A percentile compares a stretch with the other conserved stretches of the same genome.
These are phyloP conservation scores for Limnephilus auricula DNA, from an alignment of 2,888 invertebrate species.

Conservation along the genomic window DNA sequence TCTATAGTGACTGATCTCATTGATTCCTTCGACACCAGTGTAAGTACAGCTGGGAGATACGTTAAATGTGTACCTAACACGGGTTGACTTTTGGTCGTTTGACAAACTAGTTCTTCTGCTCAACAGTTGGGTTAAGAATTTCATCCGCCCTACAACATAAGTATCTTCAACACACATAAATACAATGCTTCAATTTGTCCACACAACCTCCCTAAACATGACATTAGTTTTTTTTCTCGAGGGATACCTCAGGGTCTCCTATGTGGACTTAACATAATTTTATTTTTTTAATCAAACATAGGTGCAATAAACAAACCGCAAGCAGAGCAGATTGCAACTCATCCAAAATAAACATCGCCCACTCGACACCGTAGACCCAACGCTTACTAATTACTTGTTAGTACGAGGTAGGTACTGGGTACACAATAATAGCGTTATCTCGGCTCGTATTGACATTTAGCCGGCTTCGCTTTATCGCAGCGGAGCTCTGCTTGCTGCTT, in stretches of 20 bases:
- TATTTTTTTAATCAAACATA: not conserved
- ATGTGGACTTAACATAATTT: not conserved
- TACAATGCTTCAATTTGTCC: not conserved
- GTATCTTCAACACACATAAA: not conserved
- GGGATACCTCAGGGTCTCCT: not conserved
- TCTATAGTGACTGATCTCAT: no score
- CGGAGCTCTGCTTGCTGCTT: not conserved
- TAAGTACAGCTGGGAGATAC: no score
- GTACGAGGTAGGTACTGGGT: slow-evolving; percentile 2
- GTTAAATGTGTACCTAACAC: not conserved
- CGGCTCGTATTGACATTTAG: slow-evolving; percentile 17
- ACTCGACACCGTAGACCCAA: not conserved
- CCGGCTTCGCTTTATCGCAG: slow-evolving; percentile 13
- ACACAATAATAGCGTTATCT: slow-evolving; percentile 33
- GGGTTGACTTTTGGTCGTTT: not conserved
- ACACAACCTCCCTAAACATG: not conserved
- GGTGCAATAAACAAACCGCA: not conserved
- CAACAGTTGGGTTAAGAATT: not conserved
- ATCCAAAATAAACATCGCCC: not conserved
- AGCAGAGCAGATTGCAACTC: not conserved
- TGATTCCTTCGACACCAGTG: not conserved
- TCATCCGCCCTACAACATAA: not conserved
- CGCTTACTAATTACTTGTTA: not conserved
- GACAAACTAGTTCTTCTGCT: not conserved
- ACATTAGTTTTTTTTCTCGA: not conserved